Conservation (phyloP, 1,140 invertebrate genomes). For the Saccostrea glomerata region DNA sequence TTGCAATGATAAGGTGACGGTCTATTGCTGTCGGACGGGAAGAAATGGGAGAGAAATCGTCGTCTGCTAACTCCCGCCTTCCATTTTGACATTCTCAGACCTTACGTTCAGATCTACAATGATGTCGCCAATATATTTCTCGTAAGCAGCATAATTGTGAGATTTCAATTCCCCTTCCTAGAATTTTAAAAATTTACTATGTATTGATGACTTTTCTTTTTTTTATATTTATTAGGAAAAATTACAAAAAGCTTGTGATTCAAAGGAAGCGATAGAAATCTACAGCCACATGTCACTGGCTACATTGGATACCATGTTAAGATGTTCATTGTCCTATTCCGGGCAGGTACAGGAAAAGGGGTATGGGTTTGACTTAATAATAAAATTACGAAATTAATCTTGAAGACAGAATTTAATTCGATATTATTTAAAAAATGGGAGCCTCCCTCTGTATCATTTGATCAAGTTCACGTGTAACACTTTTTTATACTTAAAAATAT, state of each 20-base stretch:
- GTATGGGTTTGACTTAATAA: background rate
- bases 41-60: slow-evolving; percentile 88
- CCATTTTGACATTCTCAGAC: slow-evolving; percentile 91
- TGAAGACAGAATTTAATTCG: too few relatives aligned
- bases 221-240: slow-evolving; percentile 1
- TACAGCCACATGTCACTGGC: slow-evolving; percentile 37
- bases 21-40: slow-evolving; percentile 81
- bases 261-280: slow-evolving; percentile 37
- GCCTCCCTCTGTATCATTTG: too few relatives aligned
- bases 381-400: background rate
- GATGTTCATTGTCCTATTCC: slow-evolving; percentile 50
- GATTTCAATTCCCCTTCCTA: background rate
- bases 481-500: too few relatives aligned
- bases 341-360: slow-evolving; percentile 48
- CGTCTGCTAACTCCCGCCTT: slow-evolving; percentile 94
- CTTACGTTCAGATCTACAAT: slow-evolving; percentile 89
- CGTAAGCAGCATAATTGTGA: slow-evolving; percentile 36
- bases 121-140: slow-evolving; percentile 74
- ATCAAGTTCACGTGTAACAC: too few relatives aligned
- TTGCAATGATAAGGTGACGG: slow-evolving; percentile 56
- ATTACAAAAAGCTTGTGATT: background rate
- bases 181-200: too few relatives aligned
- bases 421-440: too few relatives aligned
- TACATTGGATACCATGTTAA: slow-evolving; percentile 54
- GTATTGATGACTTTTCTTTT: too few relatives aligned